A percentile compares a stretch with the other conserved stretches of the same genome.
These are phyloP conservation scores for Acanthopagrus latus DNA, from an alignment of 2,797 vertebrate species.

Conservation along the genomic window DNA sequence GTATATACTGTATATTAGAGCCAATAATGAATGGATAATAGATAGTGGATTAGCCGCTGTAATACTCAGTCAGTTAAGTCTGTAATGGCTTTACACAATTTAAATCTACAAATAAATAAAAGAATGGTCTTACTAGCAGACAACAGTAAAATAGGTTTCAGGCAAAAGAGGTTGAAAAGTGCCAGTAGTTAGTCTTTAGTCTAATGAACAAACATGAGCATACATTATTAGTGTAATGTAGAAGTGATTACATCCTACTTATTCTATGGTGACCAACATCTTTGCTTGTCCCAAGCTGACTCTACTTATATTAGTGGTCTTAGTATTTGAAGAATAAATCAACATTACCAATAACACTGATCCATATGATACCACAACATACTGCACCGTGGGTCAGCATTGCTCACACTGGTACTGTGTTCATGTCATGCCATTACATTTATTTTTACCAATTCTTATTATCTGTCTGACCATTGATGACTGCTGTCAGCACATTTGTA, in stretches of 20 bases:
- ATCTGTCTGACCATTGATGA: not conserved
- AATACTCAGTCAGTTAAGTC: not conserved
- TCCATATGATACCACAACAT: slow-evolving; percentile 10
- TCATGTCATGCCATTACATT: not conserved
- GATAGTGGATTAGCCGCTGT: not conserved
- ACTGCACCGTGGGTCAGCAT: not conserved
- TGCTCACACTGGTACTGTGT: too few relatives aligned
- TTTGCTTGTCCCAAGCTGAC: not conserved
- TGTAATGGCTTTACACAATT: not conserved
- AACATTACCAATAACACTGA: slow-evolving; percentile 18
- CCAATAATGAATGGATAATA: not conserved
- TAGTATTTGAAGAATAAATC: slow-evolving; percentile 28
- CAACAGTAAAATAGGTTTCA: slow-evolving; percentile 10
- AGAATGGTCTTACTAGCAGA: not conserved
- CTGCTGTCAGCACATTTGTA: not conserved
- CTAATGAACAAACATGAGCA: slow-evolving; percentile 7
- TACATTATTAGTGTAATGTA: slow-evolving; percentile 17
- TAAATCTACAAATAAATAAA: not conserved
- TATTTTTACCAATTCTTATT: not conserved
- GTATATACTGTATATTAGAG: not conserved
- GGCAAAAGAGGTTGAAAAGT: not conserved
- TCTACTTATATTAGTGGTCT: slow-evolving; percentile 10
- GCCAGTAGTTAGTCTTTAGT: slow-evolving; percentile 8
- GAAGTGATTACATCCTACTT: slow-evolving; percentile 16
- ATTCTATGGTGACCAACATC: not conserved